phyloP scores from a whole-genome alignment of 2,797 vertebrate genomes.

The Poecile montanus region DNA sequence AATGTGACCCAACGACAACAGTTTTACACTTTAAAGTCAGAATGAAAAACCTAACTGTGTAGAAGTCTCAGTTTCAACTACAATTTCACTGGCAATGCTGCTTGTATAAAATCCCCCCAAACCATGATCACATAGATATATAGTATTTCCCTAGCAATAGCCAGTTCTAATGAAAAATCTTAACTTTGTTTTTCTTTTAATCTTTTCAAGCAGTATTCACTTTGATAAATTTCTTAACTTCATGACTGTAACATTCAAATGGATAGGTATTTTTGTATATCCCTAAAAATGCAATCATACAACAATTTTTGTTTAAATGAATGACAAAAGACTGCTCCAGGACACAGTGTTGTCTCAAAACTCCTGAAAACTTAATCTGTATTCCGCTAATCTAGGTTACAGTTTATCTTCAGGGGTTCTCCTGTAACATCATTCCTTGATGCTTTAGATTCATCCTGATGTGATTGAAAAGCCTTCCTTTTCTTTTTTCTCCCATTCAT shows the following conservation, averaged over 20 bases:
- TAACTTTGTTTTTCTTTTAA: background rate
- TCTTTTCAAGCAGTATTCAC: background rate
- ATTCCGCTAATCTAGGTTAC: slow-evolving; percentile 69
- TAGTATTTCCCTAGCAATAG: background rate
- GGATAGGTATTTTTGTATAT: background rate
- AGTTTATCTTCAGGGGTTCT: slow-evolving; percentile 66
- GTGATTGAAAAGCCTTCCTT: slow-evolving; percentile 24
- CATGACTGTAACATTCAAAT: background rate
- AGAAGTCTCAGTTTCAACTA: background rate
- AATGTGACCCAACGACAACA: background rate
- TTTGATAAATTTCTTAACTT: background rate
- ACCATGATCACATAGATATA: background rate
- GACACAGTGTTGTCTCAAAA: background rate
- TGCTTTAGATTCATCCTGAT: slow-evolving; percentile 41
- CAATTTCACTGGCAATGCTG: fast-evolving
- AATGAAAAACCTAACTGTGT: background rate
- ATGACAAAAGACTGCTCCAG: slow-evolving; percentile 8
- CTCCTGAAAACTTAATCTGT: slow-evolving; percentile 56
- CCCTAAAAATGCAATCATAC: background rate
- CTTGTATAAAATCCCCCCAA: background rate
- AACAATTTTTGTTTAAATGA: background rate
- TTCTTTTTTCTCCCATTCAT: background rate
- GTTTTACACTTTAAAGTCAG: background rate
- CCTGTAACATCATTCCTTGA: slow-evolving; percentile 37
- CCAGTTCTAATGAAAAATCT: background rate